phyloP scores from a whole-genome alignment of 2,888 invertebrate species.

The Cyclophora punctaria region DNA sequence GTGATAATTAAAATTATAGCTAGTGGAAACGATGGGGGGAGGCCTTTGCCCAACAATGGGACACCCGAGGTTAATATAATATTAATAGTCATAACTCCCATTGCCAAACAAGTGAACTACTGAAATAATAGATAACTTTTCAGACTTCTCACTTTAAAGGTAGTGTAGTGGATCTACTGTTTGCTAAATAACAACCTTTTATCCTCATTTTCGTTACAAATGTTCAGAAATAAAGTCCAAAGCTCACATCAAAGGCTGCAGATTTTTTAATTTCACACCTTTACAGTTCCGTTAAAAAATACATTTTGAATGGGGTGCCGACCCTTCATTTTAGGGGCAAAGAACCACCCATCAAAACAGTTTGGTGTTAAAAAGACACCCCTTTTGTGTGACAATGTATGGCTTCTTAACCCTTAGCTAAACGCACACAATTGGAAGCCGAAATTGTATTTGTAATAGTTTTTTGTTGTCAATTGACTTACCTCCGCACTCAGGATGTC shows the following conservation, averaged over 20 bases:
- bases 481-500: neutral
- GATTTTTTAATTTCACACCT: conserved; percentile 14
- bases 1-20: too few relatives aligned
- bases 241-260: conserved; percentile 1
- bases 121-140: too few relatives aligned
- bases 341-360: conserved; percentile 54
- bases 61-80: too few relatives aligned
- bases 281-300: conserved; percentile 14
- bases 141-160: too few relatives aligned
- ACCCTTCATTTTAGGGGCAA: conserved; percentile 52
- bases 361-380: conserved; percentile 67
- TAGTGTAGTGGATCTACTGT: too few relatives aligned
- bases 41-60: too few relatives aligned
- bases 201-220: neutral
- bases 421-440: conserved; percentile 59
- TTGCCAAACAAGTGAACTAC: too few relatives aligned
- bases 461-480: conserved; percentile 47
- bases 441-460: conserved; percentile 60
- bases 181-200: too few relatives aligned
- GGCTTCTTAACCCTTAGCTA: conserved; percentile 68
- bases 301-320: conserved; percentile 32
- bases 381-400: conserved; percentile 54
- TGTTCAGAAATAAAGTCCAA: neutral
- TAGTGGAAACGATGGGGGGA: too few relatives aligned
- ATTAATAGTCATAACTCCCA: too few relatives aligned